Evolutionary conservation across 2,888 invertebrate genomes (phyloP).

Genomic region (Chorisops tibialis): DNA sequence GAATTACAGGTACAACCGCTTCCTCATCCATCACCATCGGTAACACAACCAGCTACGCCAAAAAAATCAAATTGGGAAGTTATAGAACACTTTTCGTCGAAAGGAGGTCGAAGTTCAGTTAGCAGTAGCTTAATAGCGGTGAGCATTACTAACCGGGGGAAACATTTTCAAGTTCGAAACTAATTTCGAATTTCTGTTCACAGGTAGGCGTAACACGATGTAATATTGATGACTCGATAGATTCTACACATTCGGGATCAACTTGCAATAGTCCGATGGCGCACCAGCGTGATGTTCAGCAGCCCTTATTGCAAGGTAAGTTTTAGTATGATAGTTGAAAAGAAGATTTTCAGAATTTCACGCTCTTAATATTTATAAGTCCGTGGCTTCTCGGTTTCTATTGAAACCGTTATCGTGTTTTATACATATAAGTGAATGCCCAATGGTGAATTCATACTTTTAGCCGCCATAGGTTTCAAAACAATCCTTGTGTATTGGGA

Average conservation of each 20-base stretch:
- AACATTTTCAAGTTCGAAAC: not conserved
- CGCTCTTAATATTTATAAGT: too few relatives aligned
- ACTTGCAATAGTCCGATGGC: conserved; percentile 52
- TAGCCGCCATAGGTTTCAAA: too few relatives aligned
- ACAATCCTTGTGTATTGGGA: too few relatives aligned
- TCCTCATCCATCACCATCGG: conserved; percentile 43
- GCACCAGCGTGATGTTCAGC: conserved; percentile 49
- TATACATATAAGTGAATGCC: too few relatives aligned
- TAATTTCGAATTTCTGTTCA: not conserved
- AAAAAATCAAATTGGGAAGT: conserved; percentile 89
- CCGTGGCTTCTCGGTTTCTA: too few relatives aligned
- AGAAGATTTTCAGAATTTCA: too few relatives aligned
- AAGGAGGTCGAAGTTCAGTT: conserved; percentile 60
- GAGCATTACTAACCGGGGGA: conserved; percentile 41
- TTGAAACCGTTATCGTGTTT: too few relatives aligned
- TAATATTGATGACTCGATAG: conserved; percentile 51
- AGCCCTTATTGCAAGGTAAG: conserved; percentile 42
- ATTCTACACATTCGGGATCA: conserved; percentile 50
- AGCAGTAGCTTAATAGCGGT: conserved; percentile 63
- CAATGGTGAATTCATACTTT: too few relatives aligned
- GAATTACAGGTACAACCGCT: conserved; percentile 46
- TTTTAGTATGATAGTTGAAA: too few relatives aligned
- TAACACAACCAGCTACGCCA: conserved; percentile 61
- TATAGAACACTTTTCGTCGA: conserved; percentile 77
- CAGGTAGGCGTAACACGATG: conserved; percentile 52